These are phyloP conservation scores for Platyura marginata DNA, from an alignment of 1,140 invertebrate genomes.

Conservation along the genomic window DNA sequence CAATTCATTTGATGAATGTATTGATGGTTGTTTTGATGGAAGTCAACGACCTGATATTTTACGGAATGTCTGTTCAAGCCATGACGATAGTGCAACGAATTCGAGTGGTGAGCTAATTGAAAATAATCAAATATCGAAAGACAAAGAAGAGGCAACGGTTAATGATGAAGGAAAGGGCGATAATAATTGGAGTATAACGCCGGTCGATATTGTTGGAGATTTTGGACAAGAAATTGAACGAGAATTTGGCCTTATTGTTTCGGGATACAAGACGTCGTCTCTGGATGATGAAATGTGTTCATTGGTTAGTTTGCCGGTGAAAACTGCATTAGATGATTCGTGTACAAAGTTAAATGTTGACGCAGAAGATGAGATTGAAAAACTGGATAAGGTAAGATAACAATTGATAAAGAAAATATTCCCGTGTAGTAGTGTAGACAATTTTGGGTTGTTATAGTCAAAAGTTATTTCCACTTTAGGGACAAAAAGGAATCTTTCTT, in stretches of 20 bases:
- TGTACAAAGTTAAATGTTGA: no score
- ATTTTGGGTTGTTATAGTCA: no score
- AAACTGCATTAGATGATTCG: no score
- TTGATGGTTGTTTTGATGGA: not conserved
- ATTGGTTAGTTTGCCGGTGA: no score
- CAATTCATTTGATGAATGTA: slow-evolving; percentile 1
- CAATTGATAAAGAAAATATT: no score
- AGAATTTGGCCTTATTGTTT: slow-evolving; percentile 17
- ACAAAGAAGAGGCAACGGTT: not conserved
- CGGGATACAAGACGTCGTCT: slow-evolving; percentile 7
- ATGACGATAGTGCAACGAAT: not conserved
- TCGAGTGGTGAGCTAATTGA: not conserved
- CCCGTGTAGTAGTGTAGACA: no score
- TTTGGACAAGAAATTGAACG: slow-evolving; percentile 24
- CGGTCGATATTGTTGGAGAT: slow-evolving; percentile 20
- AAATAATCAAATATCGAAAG: not conserved
- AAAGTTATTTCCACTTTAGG: no score
- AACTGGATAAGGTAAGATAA: not conserved
- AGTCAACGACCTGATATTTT: slow-evolving; percentile 8
- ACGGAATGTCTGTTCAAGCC: slow-evolving; percentile 6
- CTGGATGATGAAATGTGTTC: not conserved
- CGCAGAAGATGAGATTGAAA: no score
- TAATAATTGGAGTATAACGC: slow-evolving; percentile 7
- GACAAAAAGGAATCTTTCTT: no score
- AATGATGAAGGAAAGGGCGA: not conserved